Evolutionary conservation across 1,140 invertebrate genomes (phyloP), one percentile per base, ranked within the genome.

Genomic region (Platyscapa corneri): DNA sequence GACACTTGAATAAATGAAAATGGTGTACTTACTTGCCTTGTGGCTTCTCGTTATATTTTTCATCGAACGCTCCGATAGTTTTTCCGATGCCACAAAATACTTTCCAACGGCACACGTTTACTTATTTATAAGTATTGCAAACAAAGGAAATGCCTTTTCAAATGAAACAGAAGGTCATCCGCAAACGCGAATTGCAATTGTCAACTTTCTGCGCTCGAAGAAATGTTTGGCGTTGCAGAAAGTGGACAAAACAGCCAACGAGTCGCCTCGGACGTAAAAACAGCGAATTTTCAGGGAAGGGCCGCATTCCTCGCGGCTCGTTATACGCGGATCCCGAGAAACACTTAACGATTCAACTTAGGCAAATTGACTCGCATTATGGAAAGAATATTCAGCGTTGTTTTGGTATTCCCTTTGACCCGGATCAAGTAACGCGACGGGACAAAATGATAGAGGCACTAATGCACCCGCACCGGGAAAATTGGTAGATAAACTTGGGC

Each of bases 401-500:
- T 27, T 42, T 12, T 8, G 37, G 37, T 74, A 42, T 46, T 18
- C 14, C 70, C 37, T 74, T 74, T 5, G 23, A 3, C 20, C 23
- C 1, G 10, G 72, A 16, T 27, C 23, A 16, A 49, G 46, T 49
- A 16, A 30, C 72, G 23, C 20, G 70, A 8, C n/a, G 12, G 3
- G 30, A 74, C n/a, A 0, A 42, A 74, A 42, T n/a, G 20, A 74
- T 39, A 39, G 14, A 39, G 37, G 23, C 18, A 74, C 5, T 74
- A 74, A 74, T 74, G 70, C 23, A 42, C 34, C 27, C 70, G 70
- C 0, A 27, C 34, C 70, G 18, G 32, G 70, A 42, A 74, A 74
- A 74, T 74, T 74, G 70, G 70, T 76, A 53, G 42, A 76, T 53
- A 76, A 53, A 53, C 46, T 53, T 76, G 2, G 34, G 49, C 30